Conservation (phyloP, 1,140 invertebrate species). For the Drosophila ironensis region DNA sequence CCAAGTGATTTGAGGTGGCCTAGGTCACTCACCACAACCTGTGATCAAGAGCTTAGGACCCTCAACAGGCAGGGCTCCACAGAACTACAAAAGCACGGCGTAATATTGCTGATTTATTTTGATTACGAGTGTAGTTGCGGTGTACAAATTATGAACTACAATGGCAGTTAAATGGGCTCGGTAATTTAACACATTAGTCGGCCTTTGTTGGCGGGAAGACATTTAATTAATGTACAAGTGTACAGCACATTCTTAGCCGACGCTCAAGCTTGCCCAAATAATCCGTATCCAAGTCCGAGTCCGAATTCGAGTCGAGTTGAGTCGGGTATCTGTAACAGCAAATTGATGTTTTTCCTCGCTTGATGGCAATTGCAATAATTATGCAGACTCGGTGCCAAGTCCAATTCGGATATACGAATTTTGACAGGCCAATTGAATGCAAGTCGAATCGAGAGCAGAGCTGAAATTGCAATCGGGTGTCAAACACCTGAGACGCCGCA, state of each 20-base stretch:
- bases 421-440: slow-evolving; percentile 67
- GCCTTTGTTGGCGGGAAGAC: not conserved
- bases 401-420: slow-evolving; percentile 39
- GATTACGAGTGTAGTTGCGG: not conserved
- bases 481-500: slow-evolving; percentile 40
- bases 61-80: too few relatives aligned
- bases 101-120: not conserved
- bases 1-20: too few relatives aligned
- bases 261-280: not conserved
- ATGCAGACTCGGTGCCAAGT: slow-evolving; percentile 15
- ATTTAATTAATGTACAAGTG: not conserved
- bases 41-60: too few relatives aligned
- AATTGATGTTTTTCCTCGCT: slow-evolving; percentile 18
- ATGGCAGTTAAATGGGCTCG: slow-evolving; percentile 1
- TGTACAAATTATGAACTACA: slow-evolving; percentile 6
- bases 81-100: not conserved
- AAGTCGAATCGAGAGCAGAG: slow-evolving; percentile 54
- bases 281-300: not conserved
- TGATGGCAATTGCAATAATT: slow-evolving; percentile 26
- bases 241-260: slow-evolving; percentile 3
- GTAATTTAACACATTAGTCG: slow-evolving; percentile 8
- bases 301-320: not conserved
- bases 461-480: slow-evolving; percentile 45
- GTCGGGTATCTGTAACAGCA: slow-evolving; percentile 5
- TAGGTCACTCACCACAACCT: too few relatives aligned